These are phyloP conservation scores for Ectemnius cavifrons DNA, from an alignment of 2,888 invertebrate species.

Conservation along the genomic window DNA sequence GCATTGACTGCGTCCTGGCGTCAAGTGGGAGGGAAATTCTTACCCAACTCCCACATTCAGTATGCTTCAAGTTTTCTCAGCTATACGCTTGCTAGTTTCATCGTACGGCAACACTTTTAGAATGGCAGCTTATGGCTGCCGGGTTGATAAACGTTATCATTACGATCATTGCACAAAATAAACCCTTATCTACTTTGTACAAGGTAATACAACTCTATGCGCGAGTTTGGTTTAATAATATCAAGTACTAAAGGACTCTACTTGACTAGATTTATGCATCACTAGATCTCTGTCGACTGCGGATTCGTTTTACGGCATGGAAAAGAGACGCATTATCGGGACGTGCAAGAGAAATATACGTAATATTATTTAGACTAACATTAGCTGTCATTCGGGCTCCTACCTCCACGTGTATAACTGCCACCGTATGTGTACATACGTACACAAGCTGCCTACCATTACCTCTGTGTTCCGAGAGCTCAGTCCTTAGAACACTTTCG, in stretches of 20 bases:
- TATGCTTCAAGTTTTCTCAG: slow-evolving; percentile 16
- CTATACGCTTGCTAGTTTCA: not conserved
- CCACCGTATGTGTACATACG: not conserved
- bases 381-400: slow-evolving; percentile 25
- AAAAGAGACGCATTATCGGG: slow-evolving; percentile 49
- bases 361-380: slow-evolving; percentile 34
- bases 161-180: slow-evolving; percentile 58
- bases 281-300: slow-evolving; percentile 63
- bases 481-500: not conserved
- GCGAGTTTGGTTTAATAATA: slow-evolving; percentile 53
- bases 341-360: slow-evolving; percentile 48
- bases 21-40: too few species aligned
- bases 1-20: not conserved
- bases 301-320: slow-evolving; percentile 39
- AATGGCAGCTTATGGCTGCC: slow-evolving; percentile 39
- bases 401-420: not conserved
- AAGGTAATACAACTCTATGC: slow-evolving; percentile 53
- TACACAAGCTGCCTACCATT: not conserved
- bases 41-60: too few species aligned
- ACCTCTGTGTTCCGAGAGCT: not conserved
- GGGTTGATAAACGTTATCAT: slow-evolving; percentile 40
- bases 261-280: slow-evolving; percentile 72
- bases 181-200: slow-evolving; percentile 58
- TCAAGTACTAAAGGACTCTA: slow-evolving; percentile 59
- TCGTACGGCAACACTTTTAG: slow-evolving; percentile 23